Conservation (phyloP, 2,797 vertebrate genomes). For the Lycodopsis pacificus region DNA sequence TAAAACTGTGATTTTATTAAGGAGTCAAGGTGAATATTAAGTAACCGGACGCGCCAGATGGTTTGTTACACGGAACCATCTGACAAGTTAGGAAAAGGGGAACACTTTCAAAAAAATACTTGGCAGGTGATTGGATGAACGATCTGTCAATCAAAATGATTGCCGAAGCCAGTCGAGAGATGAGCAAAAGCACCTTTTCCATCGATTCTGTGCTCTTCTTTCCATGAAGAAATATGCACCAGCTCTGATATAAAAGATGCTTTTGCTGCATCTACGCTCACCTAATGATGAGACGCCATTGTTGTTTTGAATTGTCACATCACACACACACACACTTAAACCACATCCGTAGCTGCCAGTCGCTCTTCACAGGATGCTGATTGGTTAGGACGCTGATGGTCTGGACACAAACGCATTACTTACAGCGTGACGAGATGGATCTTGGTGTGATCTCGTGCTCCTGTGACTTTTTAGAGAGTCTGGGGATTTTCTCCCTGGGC, state of each 20-base stretch:
- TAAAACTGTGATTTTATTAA: background rate
- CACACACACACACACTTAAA: background rate
- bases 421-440: background rate
- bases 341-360: background rate
- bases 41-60: background rate
- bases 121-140: slow-evolving; percentile 1
- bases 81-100: background rate
- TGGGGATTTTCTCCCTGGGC: background rate
- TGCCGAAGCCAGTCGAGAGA: background rate
- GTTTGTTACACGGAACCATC: background rate
- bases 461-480: background rate
- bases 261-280: background rate
- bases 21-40: background rate
- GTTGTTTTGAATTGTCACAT: background rate
- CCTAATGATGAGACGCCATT: background rate
- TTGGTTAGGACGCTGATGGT: background rate
- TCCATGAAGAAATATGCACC: background rate
- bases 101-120: background rate
- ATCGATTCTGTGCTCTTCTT: background rate
- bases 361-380: background rate
- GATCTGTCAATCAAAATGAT: background rate
- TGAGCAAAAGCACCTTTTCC: background rate
- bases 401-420: background rate
- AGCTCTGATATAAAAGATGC: background rate
- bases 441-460: background rate